phyloP scores from a whole-genome alignment of 1,140 invertebrate genomes.

The Papilio helenus region DNA sequence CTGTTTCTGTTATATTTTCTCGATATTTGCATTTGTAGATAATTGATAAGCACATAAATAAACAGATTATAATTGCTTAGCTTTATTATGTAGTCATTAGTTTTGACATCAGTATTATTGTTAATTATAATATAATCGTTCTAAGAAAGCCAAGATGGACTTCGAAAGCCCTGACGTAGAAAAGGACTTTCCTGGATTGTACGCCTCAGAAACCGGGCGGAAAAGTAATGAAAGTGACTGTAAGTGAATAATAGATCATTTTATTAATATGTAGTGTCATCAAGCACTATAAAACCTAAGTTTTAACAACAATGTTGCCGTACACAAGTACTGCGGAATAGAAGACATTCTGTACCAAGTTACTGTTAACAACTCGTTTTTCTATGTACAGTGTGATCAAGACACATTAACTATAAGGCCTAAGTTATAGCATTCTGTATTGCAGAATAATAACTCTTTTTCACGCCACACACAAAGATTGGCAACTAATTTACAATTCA shows the following conservation, averaged over 20 bases:
- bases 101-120: not conserved
- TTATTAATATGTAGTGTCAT: constrained; percentile 7
- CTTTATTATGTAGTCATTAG: not conserved
- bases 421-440: no score
- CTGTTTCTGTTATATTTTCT: constrained; percentile 6
- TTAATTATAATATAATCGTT: not conserved
- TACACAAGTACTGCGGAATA: not conserved
- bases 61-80: not conserved
- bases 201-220: constrained; percentile 89
- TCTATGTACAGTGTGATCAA: no score
- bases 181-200: constrained; percentile 95
- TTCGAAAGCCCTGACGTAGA: constrained; percentile 95
- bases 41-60: constrained; percentile 15
- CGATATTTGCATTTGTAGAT: not conserved
- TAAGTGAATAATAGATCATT: constrained; percentile 81
- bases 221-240: constrained; percentile 93
- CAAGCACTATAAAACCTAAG: not conserved
- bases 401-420: no score
- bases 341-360: no score
- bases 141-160: constrained; percentile 85
- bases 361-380: no score
- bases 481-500: not conserved
- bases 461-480: not conserved
- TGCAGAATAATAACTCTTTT: no score
- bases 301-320: no score